Percentiles rank a stretch among this genome's conserved stretches.
Conservation (phyloP, 1,140 invertebrate genomes). For the Ceratosolen fusciceps region DNA sequence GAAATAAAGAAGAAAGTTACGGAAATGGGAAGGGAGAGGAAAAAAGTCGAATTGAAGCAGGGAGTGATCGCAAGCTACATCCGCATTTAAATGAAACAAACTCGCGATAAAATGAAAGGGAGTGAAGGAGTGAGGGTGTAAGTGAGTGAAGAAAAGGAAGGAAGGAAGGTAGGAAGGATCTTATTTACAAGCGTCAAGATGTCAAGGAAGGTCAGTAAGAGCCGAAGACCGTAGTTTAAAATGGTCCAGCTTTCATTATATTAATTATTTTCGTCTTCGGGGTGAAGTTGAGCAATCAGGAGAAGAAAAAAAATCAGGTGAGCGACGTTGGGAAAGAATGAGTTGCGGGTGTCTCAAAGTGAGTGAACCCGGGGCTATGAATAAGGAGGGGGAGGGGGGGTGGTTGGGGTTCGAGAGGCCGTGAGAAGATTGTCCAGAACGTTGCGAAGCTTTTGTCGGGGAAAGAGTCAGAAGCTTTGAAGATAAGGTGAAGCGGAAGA, state of each 20-base stretch:
- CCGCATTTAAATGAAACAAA: constrained; percentile 4
- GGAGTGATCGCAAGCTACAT: neutral
- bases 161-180: neutral
- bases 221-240: neutral
- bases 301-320: neutral
- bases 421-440: constrained; percentile 24
- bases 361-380: neutral
- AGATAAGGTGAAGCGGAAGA: constrained; percentile 4
- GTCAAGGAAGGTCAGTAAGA: neutral
- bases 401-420: neutral
- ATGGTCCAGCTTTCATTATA: neutral
- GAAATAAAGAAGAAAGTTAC: neutral
- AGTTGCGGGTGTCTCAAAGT: neutral
- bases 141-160: neutral
- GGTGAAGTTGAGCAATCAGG: neutral
- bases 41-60: neutral
- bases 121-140: neutral
- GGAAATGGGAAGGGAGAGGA: neutral
- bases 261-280: constrained; percentile 12
- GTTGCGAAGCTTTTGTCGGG: constrained; percentile 16
- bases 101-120: neutral
- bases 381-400: neutral
- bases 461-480: neutral
- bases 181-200: constrained; percentile 11
- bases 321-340: neutral